phyloP scores from a whole-genome alignment of 2,797 vertebrate species.

The Megaceryle alcyon region DNA sequence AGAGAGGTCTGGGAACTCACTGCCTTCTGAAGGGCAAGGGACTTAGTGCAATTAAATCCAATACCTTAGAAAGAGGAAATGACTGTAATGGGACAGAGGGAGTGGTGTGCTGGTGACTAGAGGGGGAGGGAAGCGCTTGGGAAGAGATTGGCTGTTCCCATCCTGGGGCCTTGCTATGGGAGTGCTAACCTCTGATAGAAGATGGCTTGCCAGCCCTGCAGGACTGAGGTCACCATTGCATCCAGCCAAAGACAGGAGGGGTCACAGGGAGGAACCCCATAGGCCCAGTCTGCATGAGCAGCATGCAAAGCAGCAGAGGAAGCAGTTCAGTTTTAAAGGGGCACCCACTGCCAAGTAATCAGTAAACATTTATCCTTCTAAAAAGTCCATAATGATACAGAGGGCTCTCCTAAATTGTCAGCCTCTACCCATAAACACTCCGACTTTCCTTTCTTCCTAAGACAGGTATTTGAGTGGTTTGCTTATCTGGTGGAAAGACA shows the following conservation, averaged over 20 bases:
- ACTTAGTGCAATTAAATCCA: neutral
- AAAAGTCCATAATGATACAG: neutral
- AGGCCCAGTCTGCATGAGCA: neutral
- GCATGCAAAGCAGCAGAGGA: neutral
- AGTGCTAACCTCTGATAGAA: neutral
- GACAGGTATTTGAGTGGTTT: neutral
- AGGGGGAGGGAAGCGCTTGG: neutral
- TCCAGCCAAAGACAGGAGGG: neutral
- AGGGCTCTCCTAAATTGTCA: neutral
- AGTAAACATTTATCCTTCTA: neutral
- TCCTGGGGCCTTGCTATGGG: neutral
- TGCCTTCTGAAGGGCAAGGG: neutral
- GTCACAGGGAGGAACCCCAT: neutral
- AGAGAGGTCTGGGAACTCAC: constrained; percentile 45
- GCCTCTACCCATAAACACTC: neutral
- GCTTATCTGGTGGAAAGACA: neutral
- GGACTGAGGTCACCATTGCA: neutral
- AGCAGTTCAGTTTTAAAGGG: neutral
- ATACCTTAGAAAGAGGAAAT: constrained; percentile 45
- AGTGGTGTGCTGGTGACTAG: neutral
- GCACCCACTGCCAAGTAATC: neutral
- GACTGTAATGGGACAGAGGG: neutral
- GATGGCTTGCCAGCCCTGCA: neutral
- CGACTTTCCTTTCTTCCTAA: neutral
- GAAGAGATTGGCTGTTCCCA: neutral